Conservation (phyloP, 2,113 vertebrate genomes). For the Phaethon lepturus region DNA sequence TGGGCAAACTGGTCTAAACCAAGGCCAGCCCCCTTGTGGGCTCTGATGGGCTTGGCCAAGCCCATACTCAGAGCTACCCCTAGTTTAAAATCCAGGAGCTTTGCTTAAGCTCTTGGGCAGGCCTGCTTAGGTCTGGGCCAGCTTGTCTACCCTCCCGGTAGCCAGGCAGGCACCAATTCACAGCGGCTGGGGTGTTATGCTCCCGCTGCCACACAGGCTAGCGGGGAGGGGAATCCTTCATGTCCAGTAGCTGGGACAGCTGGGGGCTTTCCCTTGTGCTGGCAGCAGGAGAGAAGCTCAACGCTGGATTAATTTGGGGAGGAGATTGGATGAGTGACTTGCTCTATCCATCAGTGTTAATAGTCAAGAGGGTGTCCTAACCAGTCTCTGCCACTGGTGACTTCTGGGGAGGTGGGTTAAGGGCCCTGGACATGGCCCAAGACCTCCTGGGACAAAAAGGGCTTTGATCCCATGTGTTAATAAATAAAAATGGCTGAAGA, state of each 20-base stretch:
- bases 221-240: constrained; percentile 79
- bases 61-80: not conserved
- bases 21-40: fast-evolving
- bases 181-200: not conserved
- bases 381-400: not conserved
- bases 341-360: constrained; percentile 56
- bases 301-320: constrained; percentile 68
- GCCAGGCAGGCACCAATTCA: not conserved
- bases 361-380: not conserved
- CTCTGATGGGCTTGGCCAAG: not conserved
- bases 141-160: not conserved
- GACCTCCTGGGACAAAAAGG: not conserved
- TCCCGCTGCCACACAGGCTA: constrained; percentile 16
- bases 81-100: not conserved
- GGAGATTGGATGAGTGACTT: constrained; percentile 56
- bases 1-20: not conserved
- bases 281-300: constrained; percentile 69
- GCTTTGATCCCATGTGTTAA: not conserved
- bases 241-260: constrained; percentile 82
- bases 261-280: constrained; percentile 81
- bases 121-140: not conserved
- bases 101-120: not conserved
- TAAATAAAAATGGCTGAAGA: not conserved
- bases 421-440: not conserved
- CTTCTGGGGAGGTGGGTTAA: not conserved